Evolutionary conservation across 2,888 invertebrate genomes (phyloP).

Genomic region (Entomobrya multifasciata): DNA sequence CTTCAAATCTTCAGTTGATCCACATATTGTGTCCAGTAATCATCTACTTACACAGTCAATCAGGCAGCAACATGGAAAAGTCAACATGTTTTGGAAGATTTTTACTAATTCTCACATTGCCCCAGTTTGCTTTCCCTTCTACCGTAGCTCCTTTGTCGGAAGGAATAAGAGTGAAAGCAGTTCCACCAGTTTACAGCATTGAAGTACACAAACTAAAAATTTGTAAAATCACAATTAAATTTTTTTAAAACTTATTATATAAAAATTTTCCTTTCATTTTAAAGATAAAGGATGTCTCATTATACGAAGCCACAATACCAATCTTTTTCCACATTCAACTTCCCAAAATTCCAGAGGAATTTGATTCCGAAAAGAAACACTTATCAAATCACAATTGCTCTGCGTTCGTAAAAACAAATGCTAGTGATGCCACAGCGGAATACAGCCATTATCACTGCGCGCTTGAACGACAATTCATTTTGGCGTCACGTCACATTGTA

Average conservation of each 20-base stretch:
- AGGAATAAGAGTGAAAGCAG: constrained; percentile 46
- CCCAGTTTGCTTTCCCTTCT: background rate
- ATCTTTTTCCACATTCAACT: constrained; percentile 48
- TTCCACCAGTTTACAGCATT: constrained; percentile 30
- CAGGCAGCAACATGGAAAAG: background rate
- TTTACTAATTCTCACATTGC: background rate
- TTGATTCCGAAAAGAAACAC: background rate
- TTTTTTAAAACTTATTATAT: background rate
- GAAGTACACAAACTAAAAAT: constrained; percentile 28
- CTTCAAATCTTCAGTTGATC: background rate
- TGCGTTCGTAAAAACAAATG: background rate
- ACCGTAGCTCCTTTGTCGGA: background rate
- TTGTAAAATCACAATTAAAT: background rate
- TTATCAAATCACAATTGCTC: background rate
- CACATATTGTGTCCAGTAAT: background rate
- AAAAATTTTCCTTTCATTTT: background rate
- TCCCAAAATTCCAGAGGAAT: constrained; percentile 32
- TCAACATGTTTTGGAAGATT: background rate
- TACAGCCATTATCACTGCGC: constrained; percentile 27
- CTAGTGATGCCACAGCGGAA: background rate
- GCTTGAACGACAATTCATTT: constrained; percentile 32
- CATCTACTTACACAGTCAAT: too few species aligned
- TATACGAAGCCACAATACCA: constrained; percentile 50
- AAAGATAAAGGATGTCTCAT: constrained; percentile 9
- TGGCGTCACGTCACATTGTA: constrained; percentile 31